Evolutionary conservation across 2,113 vertebrate species (phyloP).

Genomic region (Scytalopus superciliaris): DNA sequence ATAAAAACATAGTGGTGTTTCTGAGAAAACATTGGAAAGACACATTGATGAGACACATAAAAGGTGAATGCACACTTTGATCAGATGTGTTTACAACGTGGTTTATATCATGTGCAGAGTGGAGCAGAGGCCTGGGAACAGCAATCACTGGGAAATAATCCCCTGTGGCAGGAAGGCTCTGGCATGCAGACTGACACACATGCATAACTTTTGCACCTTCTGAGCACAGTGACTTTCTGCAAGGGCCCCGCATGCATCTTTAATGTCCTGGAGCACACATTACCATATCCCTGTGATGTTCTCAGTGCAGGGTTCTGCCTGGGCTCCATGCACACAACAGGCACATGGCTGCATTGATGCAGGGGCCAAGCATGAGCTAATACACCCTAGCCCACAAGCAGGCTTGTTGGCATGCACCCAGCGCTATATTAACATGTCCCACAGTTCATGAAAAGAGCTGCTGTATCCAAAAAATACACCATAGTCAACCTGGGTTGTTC

Average conservation of each 20-base stretch:
- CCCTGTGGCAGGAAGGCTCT: slow-evolving; percentile 35
- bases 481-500: fast-evolving
- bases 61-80: slow-evolving; percentile 59
- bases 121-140: slow-evolving; percentile 62
- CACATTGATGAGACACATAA: slow-evolving; percentile 61
- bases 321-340: fast-evolving
- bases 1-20: slow-evolving; percentile 51
- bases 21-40: slow-evolving; percentile 62
- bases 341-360: neutral
- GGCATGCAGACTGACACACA: neutral
- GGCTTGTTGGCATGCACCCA: neutral
- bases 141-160: slow-evolving; percentile 59
- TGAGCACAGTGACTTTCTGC: neutral
- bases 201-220: neutral
- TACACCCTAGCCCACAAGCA: neutral
- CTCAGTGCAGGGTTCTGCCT: neutral
- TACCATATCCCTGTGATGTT: neutral
- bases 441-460: neutral
- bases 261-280: neutral
- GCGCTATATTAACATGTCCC: neutral
- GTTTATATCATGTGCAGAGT: slow-evolving; percentile 63
- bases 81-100: slow-evolving; percentile 72
- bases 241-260: neutral
- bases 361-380: neutral
- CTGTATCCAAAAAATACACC: neutral